Evolutionary conservation across 92 coral and sea anemone species (phyloP), one percentile per base, ranked within the genome.

Genomic region (Bergia puertoricense): DNA sequence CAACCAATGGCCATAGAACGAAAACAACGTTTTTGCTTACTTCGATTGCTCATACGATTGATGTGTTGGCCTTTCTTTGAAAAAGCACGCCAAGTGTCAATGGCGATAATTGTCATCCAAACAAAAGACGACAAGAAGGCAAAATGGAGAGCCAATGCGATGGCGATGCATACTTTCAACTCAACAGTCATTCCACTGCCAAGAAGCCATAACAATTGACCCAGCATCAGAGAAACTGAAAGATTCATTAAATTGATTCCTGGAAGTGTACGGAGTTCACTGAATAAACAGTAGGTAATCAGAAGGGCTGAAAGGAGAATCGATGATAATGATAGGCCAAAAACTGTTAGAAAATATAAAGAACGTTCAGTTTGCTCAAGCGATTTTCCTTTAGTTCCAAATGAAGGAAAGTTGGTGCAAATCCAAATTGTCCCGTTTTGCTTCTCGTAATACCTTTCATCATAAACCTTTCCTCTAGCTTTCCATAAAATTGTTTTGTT

Each of bases 81-180:
- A 72, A 92, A 92, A 6, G 92, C 91, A 18, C 91, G 86, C 76
- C 91, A 65, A 9, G 94, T 90, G 77, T 90, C 94, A 72, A 89
- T 65, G 7, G 94, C 94, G 46, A 92, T 92, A 22, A 92, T 87
- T 30, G 92, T 51, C 86, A 88, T 92, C 82, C 94, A 92, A 18
- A 88, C 89, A 46, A 92, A 92, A 37, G 92, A 86, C 5, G 88
- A 92, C 59, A 92, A 76, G 85, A 89, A 92, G 10, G 86, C 57
- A 82, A 75, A 92, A n/a, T 92, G 94, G n/a, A 92, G 89, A 2
- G 42, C 36, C 20, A 89, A 76, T 5, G 94, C 94, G 40, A 79
- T 14, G 18, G 54, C 83, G 6, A 54, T 69, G 71, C 92, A 92
- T 8, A 80, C 77, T 23, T 51, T 48, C 18, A 69, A 76, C 5